phyloP scores from a whole-genome alignment of 2,888 invertebrate genomes.

The Acanthopleura granulata region DNA sequence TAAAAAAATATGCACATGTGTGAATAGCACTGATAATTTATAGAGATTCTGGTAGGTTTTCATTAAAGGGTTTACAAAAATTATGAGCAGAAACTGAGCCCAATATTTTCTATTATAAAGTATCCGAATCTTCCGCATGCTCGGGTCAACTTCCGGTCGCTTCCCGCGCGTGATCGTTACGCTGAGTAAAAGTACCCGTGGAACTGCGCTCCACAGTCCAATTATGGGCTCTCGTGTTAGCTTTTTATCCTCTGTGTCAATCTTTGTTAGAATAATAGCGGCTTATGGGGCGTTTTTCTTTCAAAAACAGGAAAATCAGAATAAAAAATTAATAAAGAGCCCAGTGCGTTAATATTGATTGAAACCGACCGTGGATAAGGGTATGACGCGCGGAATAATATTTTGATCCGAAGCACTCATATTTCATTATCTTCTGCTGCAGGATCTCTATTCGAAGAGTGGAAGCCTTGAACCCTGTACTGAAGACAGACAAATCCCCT shows the following conservation, averaged over 20 bases:
- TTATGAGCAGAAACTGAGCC: too few relatives aligned
- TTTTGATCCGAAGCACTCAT: background rate
- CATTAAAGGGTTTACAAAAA: too few relatives aligned
- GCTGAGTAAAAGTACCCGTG: too few relatives aligned
- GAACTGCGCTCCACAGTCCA: too few relatives aligned
- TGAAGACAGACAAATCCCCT: slow-evolving; percentile 14
- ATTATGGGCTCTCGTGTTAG: too few relatives aligned
- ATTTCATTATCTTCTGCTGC: slow-evolving; percentile 1
- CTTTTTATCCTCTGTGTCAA: slow-evolving; percentile 2
- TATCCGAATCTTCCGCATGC: too few relatives aligned
- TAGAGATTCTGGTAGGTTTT: too few relatives aligned
- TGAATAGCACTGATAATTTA: too few relatives aligned
- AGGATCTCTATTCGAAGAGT: background rate
- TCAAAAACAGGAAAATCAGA: background rate
- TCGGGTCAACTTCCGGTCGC: too few relatives aligned
- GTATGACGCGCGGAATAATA: background rate
- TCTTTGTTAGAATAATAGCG: background rate
- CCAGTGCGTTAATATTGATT: slow-evolving; percentile 7
- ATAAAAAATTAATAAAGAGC: slow-evolving; percentile 15
- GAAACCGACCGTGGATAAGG: background rate
- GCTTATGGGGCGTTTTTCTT: background rate
- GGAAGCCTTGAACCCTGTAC: background rate
- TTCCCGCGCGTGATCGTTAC: too few relatives aligned
- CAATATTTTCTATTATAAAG: too few relatives aligned
- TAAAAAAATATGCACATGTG: too few relatives aligned